Base-by-base conservation (phyloP, 1,140 invertebrate genomes). In the Pogonomyrmex californicus region DNA sequence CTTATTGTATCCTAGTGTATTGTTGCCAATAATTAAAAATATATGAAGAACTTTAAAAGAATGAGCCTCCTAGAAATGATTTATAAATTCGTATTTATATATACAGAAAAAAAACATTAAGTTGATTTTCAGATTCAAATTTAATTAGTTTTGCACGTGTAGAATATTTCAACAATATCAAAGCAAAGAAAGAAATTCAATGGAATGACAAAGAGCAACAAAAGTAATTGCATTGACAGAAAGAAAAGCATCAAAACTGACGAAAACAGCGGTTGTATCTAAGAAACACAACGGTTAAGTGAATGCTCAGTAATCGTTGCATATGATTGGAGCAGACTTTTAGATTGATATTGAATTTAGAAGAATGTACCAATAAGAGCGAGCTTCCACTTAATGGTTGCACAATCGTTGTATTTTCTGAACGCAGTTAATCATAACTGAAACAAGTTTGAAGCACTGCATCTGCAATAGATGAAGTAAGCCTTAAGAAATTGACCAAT, bases 21-120 rank as follows among this genome's bases (percentile, higher is more conserved):
- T 75, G 47, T 49, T 63, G 2, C n/a, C 1, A 54, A 68, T 58
- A 54, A 51, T 17, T 30, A 30, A 30, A 30, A 38, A 54, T 41
- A 33, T 65, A 33, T 66, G 3, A 68, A 44, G 10, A 17, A 68
- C 9, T 30, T 41, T 4, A 41, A 41, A 51, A 81, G 23, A 23
- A 10, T 60, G 10, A 10, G 14, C 30, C 1, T 33, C 2, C 12
- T 33, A 44, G 6, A 81, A 44, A 47, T 0, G 12, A 1, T 12
- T 51, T 65, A 51, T 78, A 78, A 51, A 78, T 38, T 79, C 6
- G 6, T 54, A 65, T 10, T 63, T 30, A 44, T 6, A 49, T 33
- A 23, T 47, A 6, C 0, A 14, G 14, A 38, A 17, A 36, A 51
- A 65, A 36, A 51, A 65, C 7, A 56, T 73, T 10, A 56, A 56